phyloP scores from a whole-genome alignment of 64 coral and sea anemone species.

The Acropora tenuis region DNA sequence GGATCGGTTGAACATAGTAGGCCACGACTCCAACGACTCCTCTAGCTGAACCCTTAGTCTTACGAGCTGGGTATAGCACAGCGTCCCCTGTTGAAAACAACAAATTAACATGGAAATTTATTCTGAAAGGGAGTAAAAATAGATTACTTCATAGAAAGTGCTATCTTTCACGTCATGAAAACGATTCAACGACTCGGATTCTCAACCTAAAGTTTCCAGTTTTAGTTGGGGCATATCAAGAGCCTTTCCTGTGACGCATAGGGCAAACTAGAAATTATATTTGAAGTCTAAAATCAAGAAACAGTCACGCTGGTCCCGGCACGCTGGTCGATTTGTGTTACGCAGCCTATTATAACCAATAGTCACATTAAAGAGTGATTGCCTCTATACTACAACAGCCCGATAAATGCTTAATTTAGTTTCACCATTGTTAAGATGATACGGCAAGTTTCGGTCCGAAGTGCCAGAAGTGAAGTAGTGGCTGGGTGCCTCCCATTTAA shows the following conservation, averaged over 20 bases:
- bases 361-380: background rate
- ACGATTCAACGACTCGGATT: background rate
- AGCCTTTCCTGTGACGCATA: no score
- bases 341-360: background rate
- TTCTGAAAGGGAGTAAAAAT: no score
- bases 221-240: background rate
- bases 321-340: background rate
- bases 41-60: no score
- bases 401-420: background rate
- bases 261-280: no score
- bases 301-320: no score
- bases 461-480: slow-evolving; percentile 13
- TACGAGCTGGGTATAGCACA: no score
- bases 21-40: background rate
- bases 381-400: background rate
- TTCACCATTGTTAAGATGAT: background rate
- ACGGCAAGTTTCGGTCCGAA: background rate
- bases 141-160: no score
- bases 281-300: background rate
- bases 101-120: no score
- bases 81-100: no score
- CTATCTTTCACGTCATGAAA: background rate
- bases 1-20: background rate
- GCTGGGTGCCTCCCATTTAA: background rate
- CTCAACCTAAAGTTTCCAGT: background rate